phyloP scores from a whole-genome alignment of 2,888 invertebrate genomes.

The Dicyrtomina minuta region DNA sequence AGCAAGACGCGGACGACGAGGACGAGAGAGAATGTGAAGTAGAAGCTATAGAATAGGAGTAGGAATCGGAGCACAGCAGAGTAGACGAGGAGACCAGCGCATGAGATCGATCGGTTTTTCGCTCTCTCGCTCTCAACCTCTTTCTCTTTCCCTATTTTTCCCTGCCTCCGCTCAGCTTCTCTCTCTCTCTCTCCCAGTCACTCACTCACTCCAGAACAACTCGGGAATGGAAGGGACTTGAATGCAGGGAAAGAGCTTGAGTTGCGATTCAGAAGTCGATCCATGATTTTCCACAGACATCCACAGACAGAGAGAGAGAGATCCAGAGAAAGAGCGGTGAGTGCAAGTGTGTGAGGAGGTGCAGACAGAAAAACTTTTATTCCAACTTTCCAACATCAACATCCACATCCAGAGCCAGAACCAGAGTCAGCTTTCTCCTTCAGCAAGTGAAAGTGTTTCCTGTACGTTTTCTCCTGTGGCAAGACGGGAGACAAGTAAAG shows the following conservation, averaged over 20 bases:
- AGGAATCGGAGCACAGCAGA: not conserved
- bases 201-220: conserved; percentile 18
- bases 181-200: not conserved
- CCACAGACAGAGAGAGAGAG: conserved; percentile 10
- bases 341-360: not conserved
- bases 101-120: conserved; percentile 33
- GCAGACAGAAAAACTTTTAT: not conserved
- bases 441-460: not conserved
- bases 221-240: conserved; percentile 11
- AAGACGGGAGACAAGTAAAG: too few species aligned
- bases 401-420: too few species aligned
- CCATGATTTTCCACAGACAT: conserved; percentile 17
- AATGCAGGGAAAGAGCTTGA: conserved; percentile 27
- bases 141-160: not conserved
- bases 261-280: conserved; percentile 30
- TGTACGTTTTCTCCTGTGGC: not conserved
- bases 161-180: not conserved
- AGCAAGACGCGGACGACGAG: not conserved
- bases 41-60: not conserved
- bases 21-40: not conserved
- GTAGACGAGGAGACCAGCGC: conserved; percentile 12
- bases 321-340: not conserved
- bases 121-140: conserved; percentile 20
- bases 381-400: too few species aligned
- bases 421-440: not conserved